These are phyloP conservation scores for Scaptomyza caliginosa DNA, from an alignment of 2,888 invertebrate species.

Conservation along the genomic window DNA sequence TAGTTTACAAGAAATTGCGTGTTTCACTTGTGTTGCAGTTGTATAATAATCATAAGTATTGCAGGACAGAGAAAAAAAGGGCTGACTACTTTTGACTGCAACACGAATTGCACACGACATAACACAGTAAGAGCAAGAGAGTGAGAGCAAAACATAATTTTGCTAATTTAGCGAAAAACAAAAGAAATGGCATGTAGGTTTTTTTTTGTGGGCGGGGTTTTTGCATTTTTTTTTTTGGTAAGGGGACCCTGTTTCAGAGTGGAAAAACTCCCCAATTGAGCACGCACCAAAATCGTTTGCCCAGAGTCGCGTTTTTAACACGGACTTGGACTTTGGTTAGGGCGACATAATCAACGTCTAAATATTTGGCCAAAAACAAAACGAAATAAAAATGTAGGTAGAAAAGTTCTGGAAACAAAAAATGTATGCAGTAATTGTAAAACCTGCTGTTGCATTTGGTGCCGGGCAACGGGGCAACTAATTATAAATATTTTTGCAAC, in stretches of 20 bases:
- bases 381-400: constrained; percentile 4
- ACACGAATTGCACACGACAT: constrained; percentile 54
- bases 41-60: constrained; percentile 49
- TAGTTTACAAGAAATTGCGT: constrained; percentile 56
- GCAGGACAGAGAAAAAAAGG: not conserved
- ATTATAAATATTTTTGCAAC: constrained; percentile 73
- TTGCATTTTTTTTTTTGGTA: not conserved
- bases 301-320: constrained; percentile 26
- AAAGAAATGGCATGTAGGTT: constrained; percentile 66
- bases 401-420: constrained; percentile 22
- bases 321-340: constrained; percentile 6
- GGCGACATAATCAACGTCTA: constrained; percentile 74
- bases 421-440: constrained; percentile 24
- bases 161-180: constrained; percentile 81
- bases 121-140: constrained; percentile 1
- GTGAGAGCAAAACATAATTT: constrained; percentile 75
- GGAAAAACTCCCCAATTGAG: constrained; percentile 80
- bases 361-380: constrained; percentile 65
- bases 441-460: constrained; percentile 59
- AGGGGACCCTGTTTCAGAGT: constrained; percentile 22
- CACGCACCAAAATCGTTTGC: constrained; percentile 79
- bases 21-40: constrained; percentile 68
- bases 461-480: constrained; percentile 74
- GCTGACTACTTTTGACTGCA: constrained; percentile 42
- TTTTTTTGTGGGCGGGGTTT: constrained; percentile 27